phyloP scores from a whole-genome alignment of 2,888 invertebrate species.

The Prosopocoilus inquinatus region DNA sequence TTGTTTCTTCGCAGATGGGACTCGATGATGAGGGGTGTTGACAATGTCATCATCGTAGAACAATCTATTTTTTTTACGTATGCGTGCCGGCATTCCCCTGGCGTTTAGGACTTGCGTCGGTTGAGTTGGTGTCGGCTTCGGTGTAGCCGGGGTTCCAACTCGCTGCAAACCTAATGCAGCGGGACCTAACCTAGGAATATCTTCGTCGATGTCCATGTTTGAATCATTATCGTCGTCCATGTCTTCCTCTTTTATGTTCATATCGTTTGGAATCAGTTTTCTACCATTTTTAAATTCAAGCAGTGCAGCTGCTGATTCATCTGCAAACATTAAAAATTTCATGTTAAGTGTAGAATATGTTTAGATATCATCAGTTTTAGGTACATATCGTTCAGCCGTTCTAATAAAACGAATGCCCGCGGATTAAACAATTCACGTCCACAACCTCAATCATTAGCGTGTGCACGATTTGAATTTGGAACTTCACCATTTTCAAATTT shows the following conservation, averaged over 20 bases:
- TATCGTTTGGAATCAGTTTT: slow-evolving; percentile 40
- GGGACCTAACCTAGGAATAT: slow-evolving; percentile 71
- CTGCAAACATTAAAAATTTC: slow-evolving; percentile 41
- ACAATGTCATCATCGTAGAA: slow-evolving; percentile 89
- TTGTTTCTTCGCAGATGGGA: slow-evolving; percentile 68
- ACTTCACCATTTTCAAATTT: slow-evolving; percentile 49
- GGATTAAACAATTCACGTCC: neutral
- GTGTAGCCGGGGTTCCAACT: slow-evolving; percentile 75
- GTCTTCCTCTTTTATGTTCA: slow-evolving; percentile 57
- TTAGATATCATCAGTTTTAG: neutral
- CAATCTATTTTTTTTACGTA: slow-evolving; percentile 79
- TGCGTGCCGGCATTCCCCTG: slow-evolving; percentile 86
- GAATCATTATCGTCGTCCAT: slow-evolving; percentile 65
- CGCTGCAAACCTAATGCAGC: slow-evolving; percentile 79
- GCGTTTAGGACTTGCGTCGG: slow-evolving; percentile 81
- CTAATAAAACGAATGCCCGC: neutral
- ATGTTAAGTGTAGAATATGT: neutral
- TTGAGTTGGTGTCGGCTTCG: slow-evolving; percentile 65
- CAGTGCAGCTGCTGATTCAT: slow-evolving; percentile 56
- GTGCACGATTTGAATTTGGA: slow-evolving; percentile 46
- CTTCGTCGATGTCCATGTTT: slow-evolving; percentile 55
- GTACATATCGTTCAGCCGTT: neutral
- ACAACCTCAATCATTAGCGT: slow-evolving; percentile 15
- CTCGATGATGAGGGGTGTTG: slow-evolving; percentile 73
- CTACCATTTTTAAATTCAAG: slow-evolving; percentile 59